A percentile compares a stretch with the other conserved stretches of the same genome.
These are phyloP conservation scores for Chlorodrepanis virens DNA, from an alignment of 2,113 vertebrate genomes.

Conservation along the genomic window DNA sequence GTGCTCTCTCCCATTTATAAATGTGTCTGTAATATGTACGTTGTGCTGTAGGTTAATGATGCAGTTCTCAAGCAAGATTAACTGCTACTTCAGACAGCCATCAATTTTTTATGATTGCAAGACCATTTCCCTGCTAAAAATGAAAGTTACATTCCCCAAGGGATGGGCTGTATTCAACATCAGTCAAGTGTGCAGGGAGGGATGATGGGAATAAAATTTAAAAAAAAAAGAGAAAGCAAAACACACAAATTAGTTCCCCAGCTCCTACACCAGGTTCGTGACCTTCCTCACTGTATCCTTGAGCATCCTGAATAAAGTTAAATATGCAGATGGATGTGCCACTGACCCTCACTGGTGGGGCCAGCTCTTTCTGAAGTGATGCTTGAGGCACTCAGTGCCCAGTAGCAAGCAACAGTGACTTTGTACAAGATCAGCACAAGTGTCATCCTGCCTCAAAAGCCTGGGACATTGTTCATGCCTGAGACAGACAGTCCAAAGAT, in stretches of 20 bases:
- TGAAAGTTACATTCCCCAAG: not conserved
- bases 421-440: not conserved
- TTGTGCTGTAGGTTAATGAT: constrained; percentile 60
- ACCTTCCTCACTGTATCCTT: not conserved
- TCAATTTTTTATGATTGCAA: constrained; percentile 55
- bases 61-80: constrained; percentile 55
- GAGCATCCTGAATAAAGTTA: not conserved
- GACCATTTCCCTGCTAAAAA: constrained; percentile 40
- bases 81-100: constrained; percentile 42
- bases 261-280: not conserved
- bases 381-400: not conserved
- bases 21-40: not conserved
- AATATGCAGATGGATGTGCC: not conserved
- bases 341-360: not conserved
- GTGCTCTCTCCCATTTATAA: constrained; percentile 37
- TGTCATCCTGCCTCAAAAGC: not conserved
- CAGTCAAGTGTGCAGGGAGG: not conserved
- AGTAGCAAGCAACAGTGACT: not conserved
- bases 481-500: not conserved
- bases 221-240: not conserved
- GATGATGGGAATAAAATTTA: not conserved
- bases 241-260: not conserved
- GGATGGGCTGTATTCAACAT: not conserved
- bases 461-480: not conserved
- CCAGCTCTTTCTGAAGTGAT: not conserved